A percentile compares a stretch with the other conserved stretches of the same genome.
phyloP scores from a whole-genome alignment of 2,113 vertebrate genomes.

The Pelmatolapia mariae region DNA sequence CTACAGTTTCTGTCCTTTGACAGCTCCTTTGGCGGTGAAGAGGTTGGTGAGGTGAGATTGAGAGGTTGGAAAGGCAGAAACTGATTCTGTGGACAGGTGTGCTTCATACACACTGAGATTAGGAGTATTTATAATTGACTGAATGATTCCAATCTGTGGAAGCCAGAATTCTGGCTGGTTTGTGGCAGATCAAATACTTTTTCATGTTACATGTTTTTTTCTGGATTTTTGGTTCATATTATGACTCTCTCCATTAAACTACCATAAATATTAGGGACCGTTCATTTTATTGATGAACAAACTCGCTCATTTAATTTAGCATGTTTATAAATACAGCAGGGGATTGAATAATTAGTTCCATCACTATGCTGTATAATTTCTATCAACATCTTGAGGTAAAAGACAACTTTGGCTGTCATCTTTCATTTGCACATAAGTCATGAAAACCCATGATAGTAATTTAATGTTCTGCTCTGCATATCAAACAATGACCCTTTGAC shows the following conservation, averaged over 20 bases:
- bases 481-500: background rate
- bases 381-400: background rate
- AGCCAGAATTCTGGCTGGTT: background rate
- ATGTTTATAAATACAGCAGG: background rate
- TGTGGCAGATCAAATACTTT: background rate
- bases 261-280: background rate
- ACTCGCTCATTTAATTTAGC: background rate
- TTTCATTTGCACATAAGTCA: background rate
- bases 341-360: background rate
- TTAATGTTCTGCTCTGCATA: background rate
- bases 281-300: background rate
- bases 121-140: background rate
- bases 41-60: background rate
- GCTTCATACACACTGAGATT: background rate
- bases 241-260: background rate
- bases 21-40: background rate
- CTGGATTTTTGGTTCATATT: background rate
- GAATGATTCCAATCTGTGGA: background rate
- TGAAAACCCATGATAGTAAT: background rate
- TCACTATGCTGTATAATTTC: background rate
- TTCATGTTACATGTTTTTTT: background rate
- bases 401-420: background rate
- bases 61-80: background rate
- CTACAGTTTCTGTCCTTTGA: background rate
- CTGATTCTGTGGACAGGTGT: background rate